These are phyloP conservation scores for Sebastes kiyomatsui DNA, from an alignment of 2,797 vertebrate species.

Conservation along the genomic window DNA sequence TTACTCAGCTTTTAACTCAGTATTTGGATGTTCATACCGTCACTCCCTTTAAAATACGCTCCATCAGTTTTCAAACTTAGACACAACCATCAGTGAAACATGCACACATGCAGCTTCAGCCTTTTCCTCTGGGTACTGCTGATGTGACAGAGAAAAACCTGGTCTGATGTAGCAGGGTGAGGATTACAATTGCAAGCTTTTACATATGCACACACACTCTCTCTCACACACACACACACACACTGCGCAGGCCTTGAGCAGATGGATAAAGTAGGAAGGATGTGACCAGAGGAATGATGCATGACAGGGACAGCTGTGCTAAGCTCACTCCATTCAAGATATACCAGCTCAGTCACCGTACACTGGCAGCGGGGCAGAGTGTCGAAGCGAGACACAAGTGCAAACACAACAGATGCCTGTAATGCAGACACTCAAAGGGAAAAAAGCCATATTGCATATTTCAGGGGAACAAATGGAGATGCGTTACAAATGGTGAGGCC, in stretches of 20 bases:
- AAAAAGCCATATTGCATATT: conserved; percentile 17
- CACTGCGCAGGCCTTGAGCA: conserved; percentile 53
- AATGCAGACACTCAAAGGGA: conserved; percentile 4
- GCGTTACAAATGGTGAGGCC: not conserved
- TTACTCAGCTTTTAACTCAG: conserved; percentile 35
- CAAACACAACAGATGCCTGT: conserved; percentile 33
- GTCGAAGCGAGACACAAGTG: conserved; percentile 47
- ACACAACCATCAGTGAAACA: conserved; percentile 32
- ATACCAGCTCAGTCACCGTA: conserved; percentile 61
- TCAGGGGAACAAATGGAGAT: conserved; percentile 26
- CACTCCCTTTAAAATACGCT: conserved; percentile 44
- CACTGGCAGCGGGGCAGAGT: conserved; percentile 45
- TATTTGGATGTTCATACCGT: conserved; percentile 33
- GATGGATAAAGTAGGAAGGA: conserved; percentile 69
- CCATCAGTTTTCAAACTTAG: conserved; percentile 51
- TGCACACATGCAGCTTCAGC: conserved; percentile 47
- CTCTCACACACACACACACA: conserved; percentile 3
- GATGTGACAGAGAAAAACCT: conserved; percentile 61
- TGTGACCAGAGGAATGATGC: conserved; percentile 76
- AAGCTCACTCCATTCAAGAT: conserved; percentile 72
- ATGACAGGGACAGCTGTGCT: conserved; percentile 77
- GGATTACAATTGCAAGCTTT: conserved; percentile 57
- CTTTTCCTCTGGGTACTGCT: conserved; percentile 53
- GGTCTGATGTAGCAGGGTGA: conserved; percentile 51
- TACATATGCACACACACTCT: conserved; percentile 35